Evolutionary conservation across 2,113 vertebrate genomes (phyloP), one percentile per base, ranked within the genome.

Genomic region (Ameiurus melas): DNA sequence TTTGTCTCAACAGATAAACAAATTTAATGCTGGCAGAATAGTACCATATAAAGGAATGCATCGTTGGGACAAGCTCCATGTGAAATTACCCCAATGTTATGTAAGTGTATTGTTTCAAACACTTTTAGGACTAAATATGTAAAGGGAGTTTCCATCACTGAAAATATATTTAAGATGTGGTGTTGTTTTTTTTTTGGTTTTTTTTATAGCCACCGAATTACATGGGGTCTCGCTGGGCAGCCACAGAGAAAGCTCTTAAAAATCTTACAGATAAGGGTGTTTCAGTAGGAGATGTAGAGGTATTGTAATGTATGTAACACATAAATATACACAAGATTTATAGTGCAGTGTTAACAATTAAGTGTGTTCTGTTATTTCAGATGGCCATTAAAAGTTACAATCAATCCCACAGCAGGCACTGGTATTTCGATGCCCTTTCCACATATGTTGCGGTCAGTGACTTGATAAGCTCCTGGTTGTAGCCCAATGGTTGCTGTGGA

Each of bases 351-450:
- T 82, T 81, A 22, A 19, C 19, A 82, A 25, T 20, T n/a, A n/a
- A n/a, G n/a, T 7, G 25, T 55, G 43, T 68, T 58, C 5, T n/a
- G 4, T 82, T 6, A 51, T 83, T 85, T 1, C 25, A 96, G 95
- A 17, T 58, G 2, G 91, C 91, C 0, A 94, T 95, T 89, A 60
- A 92, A 25, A 85, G 73, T 0, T 94, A 91, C 70, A 96, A 96
- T 90, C 92, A 91, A 0, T 91, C 71, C 43, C 92, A 95, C 14
- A 89, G 85, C 73, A 47, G 0, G 0, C 51, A 86, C 13, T 96
- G 95, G 95, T 36, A 51, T 1, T 95, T 96, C 57, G 92, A 93
- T 3, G 91, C 89, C 2, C 92, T 96, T 13, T 0, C 30, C 8
- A 0, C 0, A 1, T 94, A 93, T 0, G 86, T 82, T 5, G 0